Conservation (phyloP, 2,888 invertebrate genomes). For the Mesorhabditis spiculigera region DNA sequence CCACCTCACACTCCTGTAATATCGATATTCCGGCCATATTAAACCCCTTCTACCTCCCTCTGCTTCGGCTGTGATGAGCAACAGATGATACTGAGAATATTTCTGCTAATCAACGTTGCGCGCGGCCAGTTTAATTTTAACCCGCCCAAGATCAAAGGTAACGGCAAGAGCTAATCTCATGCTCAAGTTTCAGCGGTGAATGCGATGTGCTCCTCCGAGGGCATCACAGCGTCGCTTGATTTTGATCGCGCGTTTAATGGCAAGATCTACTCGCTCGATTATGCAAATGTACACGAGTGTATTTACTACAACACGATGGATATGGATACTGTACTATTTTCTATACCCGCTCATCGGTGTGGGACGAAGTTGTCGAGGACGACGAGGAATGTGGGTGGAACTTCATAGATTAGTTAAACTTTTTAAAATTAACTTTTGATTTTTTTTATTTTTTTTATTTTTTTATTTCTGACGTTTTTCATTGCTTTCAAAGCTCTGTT, state of each 20-base stretch:
- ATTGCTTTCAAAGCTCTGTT: too few species aligned
- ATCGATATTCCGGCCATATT: too few species aligned
- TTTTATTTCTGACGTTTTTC: too few species aligned
- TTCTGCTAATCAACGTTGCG: neutral
- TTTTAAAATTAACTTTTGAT: too few species aligned
- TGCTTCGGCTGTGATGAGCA: neutral
- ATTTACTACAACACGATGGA: slow-evolving; percentile 53
- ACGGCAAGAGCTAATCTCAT: neutral
- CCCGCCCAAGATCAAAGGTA: slow-evolving; percentile 1
- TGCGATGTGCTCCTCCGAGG: slow-evolving; percentile 55
- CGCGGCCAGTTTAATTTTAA: neutral
- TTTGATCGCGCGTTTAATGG: slow-evolving; percentile 54
- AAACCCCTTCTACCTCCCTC: too few species aligned
- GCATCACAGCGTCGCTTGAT: slow-evolving; percentile 55
- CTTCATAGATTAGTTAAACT: too few species aligned
- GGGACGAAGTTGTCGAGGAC: slow-evolving; percentile 50
- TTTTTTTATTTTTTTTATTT: too few species aligned
- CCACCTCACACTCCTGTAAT: too few species aligned
- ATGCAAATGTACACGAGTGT: slow-evolving; percentile 50
- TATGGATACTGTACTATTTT: slow-evolving; percentile 52
- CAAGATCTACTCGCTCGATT: slow-evolving; percentile 54
- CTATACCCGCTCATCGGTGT: slow-evolving; percentile 56
- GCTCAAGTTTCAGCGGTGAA: slow-evolving; percentile 32
- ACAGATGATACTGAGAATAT: neutral
- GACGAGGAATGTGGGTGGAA: slow-evolving; percentile 40